Conservation (phyloP, 37 sponge, comb jelly and placozoan species). For the Halisarca cf. caerulea region DNA sequence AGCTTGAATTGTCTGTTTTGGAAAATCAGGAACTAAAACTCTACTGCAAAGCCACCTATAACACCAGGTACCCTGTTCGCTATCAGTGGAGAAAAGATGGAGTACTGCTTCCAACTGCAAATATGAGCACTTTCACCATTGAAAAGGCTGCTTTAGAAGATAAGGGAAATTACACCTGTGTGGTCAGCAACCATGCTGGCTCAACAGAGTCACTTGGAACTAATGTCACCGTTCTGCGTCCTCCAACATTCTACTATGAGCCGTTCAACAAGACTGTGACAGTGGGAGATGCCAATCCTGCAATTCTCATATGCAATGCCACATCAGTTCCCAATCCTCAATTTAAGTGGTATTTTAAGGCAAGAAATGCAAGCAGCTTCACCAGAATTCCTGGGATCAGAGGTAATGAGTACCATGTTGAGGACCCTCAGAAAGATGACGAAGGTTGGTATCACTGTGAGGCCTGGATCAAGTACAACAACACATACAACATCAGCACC, state of each 20-base stretch:
- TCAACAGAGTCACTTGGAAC: not conserved
- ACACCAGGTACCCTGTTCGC: not conserved
- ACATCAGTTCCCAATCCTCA: slow-evolving; percentile 7
- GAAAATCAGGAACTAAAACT: not conserved
- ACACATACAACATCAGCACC: not conserved
- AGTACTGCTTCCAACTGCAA: not conserved
- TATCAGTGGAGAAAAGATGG: slow-evolving; percentile 16
- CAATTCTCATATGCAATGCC: not conserved
- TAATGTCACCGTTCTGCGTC: not conserved
- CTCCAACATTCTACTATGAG: slow-evolving; percentile 14
- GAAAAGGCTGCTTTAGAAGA: not conserved
- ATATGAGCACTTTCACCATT: not conserved
- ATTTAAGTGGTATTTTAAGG: not conserved
- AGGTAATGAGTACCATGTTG: not conserved
- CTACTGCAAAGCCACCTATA: not conserved
- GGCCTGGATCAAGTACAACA: not conserved
- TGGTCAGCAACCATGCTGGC: not conserved
- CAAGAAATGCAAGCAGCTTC: not conserved
- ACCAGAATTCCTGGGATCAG: not conserved
- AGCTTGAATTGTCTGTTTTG: not conserved
- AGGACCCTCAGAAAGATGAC: not conserved
- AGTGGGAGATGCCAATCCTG: not conserved
- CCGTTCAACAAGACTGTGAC: not conserved
- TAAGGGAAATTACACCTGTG: not conserved
- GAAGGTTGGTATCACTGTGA: slow-evolving; percentile 10